Conservation (phyloP, 2,797 vertebrate species). For the Pangasius krempfi region DNA sequence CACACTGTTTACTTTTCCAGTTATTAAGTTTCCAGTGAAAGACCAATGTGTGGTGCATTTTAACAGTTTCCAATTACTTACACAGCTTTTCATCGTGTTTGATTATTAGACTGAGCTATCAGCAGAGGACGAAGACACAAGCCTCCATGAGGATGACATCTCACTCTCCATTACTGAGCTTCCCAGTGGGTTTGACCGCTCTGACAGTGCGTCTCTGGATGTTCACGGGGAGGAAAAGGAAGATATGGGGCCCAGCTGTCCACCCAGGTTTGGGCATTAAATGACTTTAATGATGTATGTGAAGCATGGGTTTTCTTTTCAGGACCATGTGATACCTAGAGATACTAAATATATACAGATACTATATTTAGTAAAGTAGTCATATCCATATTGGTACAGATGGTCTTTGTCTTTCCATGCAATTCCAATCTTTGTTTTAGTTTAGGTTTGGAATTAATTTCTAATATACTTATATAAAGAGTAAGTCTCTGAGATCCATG, state of each 20-base stretch:
- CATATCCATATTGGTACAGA: not conserved
- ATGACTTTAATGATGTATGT: conserved; percentile 75
- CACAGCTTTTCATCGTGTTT: not conserved
- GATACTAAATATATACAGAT: not conserved
- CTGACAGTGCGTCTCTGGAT: conserved; percentile 80
- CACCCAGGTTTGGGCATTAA: conserved; percentile 82
- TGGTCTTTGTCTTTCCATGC: not conserved
- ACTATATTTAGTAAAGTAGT: not conserved
- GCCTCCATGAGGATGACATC: conserved; percentile 81
- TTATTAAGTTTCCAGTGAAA: conserved; percentile 2
- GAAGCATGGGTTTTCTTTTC: conserved; percentile 1
- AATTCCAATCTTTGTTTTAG: not conserved
- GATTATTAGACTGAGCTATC: conserved; percentile 72
- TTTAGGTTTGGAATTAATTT: not conserved
- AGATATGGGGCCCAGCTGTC: conserved; percentile 76
- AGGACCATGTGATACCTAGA: not conserved
- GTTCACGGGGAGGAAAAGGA: conserved; percentile 79
- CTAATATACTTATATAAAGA: not conserved
- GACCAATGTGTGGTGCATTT: conserved; percentile 41
- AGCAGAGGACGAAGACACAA: conserved; percentile 80
- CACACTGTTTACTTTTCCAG: conserved; percentile 4
- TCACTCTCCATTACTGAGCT: conserved; percentile 84
- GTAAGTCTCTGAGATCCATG: not conserved
- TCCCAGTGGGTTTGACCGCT: conserved; percentile 79
- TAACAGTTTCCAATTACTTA: conserved; percentile 10